Evolutionary conservation across 2,888 invertebrate genomes (phyloP).

Genomic region (Bugula neritina): DNA sequence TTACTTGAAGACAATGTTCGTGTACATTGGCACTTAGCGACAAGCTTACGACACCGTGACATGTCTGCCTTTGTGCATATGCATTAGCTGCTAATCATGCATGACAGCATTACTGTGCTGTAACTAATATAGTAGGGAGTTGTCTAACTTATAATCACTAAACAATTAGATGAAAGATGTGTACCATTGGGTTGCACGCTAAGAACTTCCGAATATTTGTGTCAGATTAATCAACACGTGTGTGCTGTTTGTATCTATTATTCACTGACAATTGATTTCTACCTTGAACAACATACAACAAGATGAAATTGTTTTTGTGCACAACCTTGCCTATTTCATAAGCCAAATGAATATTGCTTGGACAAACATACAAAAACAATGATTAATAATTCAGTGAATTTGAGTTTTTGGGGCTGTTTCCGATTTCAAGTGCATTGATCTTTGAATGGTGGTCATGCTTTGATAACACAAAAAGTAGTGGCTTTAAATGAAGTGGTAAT

Average conservation of each 20-base stretch:
- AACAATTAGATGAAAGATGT: background rate
- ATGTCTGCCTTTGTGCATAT: slow-evolving; percentile 20
- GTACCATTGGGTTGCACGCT: background rate
- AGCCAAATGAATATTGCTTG: background rate
- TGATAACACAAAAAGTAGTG: background rate
- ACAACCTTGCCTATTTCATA: background rate
- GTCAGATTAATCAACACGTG: slow-evolving; percentile 12
- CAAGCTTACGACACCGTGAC: slow-evolving; percentile 14
- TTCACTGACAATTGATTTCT: background rate
- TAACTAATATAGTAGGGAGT: slow-evolving; percentile 8
- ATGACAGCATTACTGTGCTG: slow-evolving; percentile 22
- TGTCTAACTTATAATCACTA: background rate
- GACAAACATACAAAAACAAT: background rate
- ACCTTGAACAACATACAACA: background rate
- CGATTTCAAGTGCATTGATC: background rate
- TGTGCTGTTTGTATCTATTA: background rate
- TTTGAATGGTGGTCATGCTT: background rate
- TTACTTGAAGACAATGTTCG: background rate
- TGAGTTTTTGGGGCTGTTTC: background rate
- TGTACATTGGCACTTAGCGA: slow-evolving; percentile 24
- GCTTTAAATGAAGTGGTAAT: background rate
- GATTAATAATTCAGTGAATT: background rate
- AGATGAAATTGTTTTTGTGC: background rate
- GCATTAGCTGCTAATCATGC: slow-evolving; percentile 23
- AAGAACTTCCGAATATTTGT: slow-evolving; percentile 20